A percentile compares a stretch with the other conserved stretches of the same genome.
Conservation (phyloP, 2,797 vertebrate species). For the Artibeus jamaicensis region DNA sequence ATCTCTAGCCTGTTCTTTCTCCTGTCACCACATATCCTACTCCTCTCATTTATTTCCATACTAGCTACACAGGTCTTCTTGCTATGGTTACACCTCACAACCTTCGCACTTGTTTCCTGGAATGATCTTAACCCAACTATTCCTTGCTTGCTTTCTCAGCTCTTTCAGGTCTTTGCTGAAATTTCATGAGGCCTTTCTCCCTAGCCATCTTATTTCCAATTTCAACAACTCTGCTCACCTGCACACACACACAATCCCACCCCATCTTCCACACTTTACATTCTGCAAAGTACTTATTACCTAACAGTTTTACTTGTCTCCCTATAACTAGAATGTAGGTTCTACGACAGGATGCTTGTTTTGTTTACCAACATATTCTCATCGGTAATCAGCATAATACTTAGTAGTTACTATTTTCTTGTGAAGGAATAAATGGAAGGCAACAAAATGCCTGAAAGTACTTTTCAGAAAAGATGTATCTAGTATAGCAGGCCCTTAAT, state of each 20-base stretch:
- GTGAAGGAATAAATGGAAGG: slow-evolving; percentile 25
- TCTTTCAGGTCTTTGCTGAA: not conserved
- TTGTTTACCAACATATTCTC: not conserved
- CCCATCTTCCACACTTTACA: not conserved
- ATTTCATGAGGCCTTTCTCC: not conserved
- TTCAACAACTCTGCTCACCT: not conserved
- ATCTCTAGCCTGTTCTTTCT: not conserved
- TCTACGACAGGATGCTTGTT: not conserved
- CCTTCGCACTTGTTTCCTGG: not conserved
- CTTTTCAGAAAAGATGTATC: not conserved
- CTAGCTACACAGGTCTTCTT: not conserved
- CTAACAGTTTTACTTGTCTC: not conserved
- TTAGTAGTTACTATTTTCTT: slow-evolving; percentile 3
- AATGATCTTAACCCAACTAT: not conserved
- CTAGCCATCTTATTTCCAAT: not conserved
- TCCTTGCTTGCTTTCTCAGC: not conserved
- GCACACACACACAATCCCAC: not conserved
- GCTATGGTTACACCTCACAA: not conserved
- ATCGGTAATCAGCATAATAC: not conserved
- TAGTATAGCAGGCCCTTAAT: not conserved
- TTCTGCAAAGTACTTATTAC: not conserved
- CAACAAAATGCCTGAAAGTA: not conserved
- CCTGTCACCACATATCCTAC: not conserved
- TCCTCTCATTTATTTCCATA: not conserved
- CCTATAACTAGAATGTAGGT: not conserved